phyloP scores from a whole-genome alignment of 2,888 invertebrate species.

The Machimus atricapillus region DNA sequence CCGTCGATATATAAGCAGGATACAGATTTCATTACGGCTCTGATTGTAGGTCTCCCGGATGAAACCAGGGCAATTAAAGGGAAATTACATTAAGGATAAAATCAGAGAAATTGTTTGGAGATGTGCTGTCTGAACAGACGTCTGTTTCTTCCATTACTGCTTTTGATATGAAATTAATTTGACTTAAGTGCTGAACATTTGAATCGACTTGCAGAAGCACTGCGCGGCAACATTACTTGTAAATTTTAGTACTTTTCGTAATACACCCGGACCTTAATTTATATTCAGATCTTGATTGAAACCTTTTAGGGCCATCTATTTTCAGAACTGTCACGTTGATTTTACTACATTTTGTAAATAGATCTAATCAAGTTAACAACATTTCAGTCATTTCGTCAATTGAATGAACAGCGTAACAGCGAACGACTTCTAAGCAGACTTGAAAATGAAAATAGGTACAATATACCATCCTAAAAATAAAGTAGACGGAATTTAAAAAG shows the following conservation, averaged over 20 bases:
- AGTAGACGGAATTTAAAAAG: too few species aligned
- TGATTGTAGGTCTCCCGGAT: constrained; percentile 21
- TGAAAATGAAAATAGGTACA: neutral
- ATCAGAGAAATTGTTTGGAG: constrained; percentile 37
- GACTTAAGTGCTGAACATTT: neutral
- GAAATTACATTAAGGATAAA: constrained; percentile 26
- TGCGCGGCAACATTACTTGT: neutral
- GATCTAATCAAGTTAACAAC: neutral
- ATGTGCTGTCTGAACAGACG: neutral
- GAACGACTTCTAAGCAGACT: neutral
- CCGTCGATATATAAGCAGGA: neutral
- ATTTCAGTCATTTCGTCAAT: neutral
- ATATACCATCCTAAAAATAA: neutral
- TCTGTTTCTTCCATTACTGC: neutral
- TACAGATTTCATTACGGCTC: constrained; percentile 28
- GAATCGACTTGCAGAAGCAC: neutral
- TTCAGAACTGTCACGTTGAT: neutral
- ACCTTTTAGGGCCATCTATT: neutral
- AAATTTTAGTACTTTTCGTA: neutral
- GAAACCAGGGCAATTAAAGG: constrained; percentile 32
- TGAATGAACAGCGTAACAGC: neutral
- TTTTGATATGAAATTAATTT: constrained; percentile 24
- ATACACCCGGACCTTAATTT: neutral
- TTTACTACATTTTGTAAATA: neutral
- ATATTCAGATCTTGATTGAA: neutral